A percentile compares a stretch with the other conserved stretches of the same genome.
These are phyloP conservation scores for Harmothoe impar DNA, from an alignment of 2,888 invertebrate genomes.

Conservation along the genomic window DNA sequence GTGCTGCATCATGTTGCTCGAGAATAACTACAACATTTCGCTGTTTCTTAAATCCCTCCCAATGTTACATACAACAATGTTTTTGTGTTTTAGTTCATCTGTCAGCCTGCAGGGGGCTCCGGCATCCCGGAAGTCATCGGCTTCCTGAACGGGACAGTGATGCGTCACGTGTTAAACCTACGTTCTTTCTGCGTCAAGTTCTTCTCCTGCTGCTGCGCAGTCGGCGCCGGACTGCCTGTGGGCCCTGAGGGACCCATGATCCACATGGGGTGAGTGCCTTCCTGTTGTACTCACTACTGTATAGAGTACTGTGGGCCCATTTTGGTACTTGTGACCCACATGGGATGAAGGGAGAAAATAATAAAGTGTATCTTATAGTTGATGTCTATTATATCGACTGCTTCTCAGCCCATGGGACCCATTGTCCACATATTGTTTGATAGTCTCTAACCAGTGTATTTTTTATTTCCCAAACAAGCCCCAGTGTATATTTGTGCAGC, in stretches of 20 bases:
- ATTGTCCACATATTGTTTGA: too few relatives aligned
- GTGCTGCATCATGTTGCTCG: too few relatives aligned
- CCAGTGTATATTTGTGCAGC: too few relatives aligned
- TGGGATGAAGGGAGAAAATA: not conserved
- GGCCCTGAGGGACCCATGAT: slow-evolving; percentile 85
- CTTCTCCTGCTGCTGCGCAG: slow-evolving; percentile 78
- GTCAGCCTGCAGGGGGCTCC: slow-evolving; percentile 70
- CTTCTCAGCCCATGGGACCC: too few relatives aligned
- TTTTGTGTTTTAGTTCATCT: slow-evolving; percentile 69
- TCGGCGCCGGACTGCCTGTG: slow-evolving; percentile 83
- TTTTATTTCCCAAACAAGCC: too few relatives aligned
- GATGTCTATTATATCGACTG: too few relatives aligned
- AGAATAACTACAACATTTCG: too few relatives aligned
- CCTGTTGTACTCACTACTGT: too few relatives aligned
- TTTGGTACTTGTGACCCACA: not conserved
- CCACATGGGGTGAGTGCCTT: slow-evolving; percentile 82
- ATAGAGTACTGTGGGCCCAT: not conserved
- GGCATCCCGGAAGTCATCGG: slow-evolving; percentile 72
- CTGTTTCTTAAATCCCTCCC: too few relatives aligned
- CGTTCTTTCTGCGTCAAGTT: slow-evolving; percentile 71
- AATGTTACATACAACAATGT: too few relatives aligned
- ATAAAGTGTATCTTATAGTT: not conserved
- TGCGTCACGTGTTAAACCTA: slow-evolving; percentile 72
- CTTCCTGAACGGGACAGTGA: slow-evolving; percentile 72
- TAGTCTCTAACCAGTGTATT: too few relatives aligned